Base-by-base conservation (phyloP, 2,888 invertebrate genomes). In the Leptodirus hochenwartii region DNA sequence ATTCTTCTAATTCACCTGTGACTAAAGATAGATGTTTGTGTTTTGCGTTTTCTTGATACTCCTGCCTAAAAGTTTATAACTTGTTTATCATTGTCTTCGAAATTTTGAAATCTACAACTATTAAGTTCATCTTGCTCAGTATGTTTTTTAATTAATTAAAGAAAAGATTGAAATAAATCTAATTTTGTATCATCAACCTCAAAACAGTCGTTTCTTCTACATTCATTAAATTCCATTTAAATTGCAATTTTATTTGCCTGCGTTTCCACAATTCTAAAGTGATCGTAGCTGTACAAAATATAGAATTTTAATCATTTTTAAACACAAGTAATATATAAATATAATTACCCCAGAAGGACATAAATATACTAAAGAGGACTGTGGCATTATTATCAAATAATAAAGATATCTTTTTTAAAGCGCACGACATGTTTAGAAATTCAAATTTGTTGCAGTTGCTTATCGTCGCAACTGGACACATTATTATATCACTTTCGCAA, bases 361-460 rank as follows among this genome's bases (percentile, higher is more conserved):
- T 48, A 15, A 51, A 42, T 5, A 49, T 35, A 0, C 50, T 43
- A 36, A 45, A 54, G n/a, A 38, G 27, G 4, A 49, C 36, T 4
- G 47, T 47, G 4, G 34, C 34, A 4, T 41, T 30, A 37, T 53
- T 53, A 36, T 55, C 54, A 28, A 50, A 44, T 15, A 48, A 30
- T 42, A 64, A 53, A 2, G 51, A 50, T 15, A 57, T 47, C 34
- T 58, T 53, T 4, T 66, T 57, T 40, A 61, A 59, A 6, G 47
- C 35, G 43, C 72, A 74, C 22, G 58, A 61, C 9, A 55, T 51
- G 9, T 48, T 47, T 6, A 74, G 48, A 15, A 47, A 43, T 54
- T 58, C 58, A 40, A 57, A 64, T 14, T 53, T 45, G 42, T 70
- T 71, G 44, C n/a, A n/a, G n/a, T n/a, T n/a, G n/a, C n/a, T n/a